phyloP scores from a whole-genome alignment of 2,797 vertebrate species.

The Sebastes reedi region DNA sequence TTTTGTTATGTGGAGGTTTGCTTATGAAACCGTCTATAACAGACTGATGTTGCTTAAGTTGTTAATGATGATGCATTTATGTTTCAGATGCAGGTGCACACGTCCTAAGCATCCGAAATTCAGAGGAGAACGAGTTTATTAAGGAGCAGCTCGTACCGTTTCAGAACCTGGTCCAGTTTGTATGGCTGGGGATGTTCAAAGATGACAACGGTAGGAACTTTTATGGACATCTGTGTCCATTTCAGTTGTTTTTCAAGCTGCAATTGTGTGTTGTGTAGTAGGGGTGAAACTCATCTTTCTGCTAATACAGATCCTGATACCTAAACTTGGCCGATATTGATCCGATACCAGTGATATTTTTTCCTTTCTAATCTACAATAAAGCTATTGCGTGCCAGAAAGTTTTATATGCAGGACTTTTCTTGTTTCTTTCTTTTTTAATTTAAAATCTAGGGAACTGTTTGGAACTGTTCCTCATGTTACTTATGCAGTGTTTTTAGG shows the following conservation, averaged over 20 bases:
- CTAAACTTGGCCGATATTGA: background rate
- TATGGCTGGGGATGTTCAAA: constrained; percentile 89
- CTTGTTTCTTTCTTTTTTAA: no score
- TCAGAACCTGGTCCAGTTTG: constrained; percentile 85
- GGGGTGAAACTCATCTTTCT: background rate
- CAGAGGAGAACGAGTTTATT: constrained; percentile 90
- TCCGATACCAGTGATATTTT: background rate
- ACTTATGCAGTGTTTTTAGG: background rate
- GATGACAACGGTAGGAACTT: constrained; percentile 67
- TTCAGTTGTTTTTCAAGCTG: background rate
- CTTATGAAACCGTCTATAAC: background rate
- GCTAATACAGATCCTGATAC: background rate
- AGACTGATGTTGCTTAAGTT: background rate
- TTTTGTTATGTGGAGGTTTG: background rate
- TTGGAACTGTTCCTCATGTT: background rate
- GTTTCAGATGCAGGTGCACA: constrained; percentile 84
- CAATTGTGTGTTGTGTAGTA: background rate
- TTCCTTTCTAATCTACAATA: background rate
- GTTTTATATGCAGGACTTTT: background rate
- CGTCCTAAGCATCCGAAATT: constrained; percentile 88
- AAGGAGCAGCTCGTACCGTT: constrained; percentile 85
- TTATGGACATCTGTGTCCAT: background rate
- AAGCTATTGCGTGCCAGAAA: background rate
- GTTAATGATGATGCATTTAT: background rate
- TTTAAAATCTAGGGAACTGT: no score